phyloP scores from a whole-genome alignment of 2,797 vertebrate species.

The Danio albolineatus region DNA sequence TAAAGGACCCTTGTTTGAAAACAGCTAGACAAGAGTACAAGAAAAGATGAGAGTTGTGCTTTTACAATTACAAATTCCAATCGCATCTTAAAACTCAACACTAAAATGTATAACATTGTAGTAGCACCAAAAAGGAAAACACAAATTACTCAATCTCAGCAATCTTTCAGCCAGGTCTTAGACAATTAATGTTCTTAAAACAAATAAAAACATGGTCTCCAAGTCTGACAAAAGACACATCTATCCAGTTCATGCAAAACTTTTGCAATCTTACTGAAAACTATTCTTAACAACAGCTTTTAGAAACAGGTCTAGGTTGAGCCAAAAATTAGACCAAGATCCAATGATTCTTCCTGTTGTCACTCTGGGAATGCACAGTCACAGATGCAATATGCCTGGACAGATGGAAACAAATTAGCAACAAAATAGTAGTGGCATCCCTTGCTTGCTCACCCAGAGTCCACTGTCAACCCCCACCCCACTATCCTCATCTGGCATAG shows the following conservation, averaged over 20 bases:
- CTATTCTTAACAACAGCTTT: not conserved
- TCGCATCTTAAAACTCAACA: not conserved
- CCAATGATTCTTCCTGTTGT: constrained; percentile 10
- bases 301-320: not conserved
- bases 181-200: not conserved
- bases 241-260: not conserved
- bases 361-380: constrained; percentile 42
- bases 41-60: not conserved
- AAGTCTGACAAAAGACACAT: not conserved
- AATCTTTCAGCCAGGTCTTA: not conserved
- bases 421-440: constrained; percentile 77
- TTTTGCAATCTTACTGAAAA: not conserved
- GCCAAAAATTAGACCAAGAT: constrained; percentile 12
- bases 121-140: not conserved
- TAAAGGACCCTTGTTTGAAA: not conserved
- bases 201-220: no score
- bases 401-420: constrained; percentile 79
- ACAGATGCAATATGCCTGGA: constrained; percentile 55
- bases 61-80: not conserved
- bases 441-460: constrained; percentile 67
- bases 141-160: not conserved
- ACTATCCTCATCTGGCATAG: constrained; percentile 18
- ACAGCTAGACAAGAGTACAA: not conserved
- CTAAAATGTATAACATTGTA: no score
- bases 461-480: constrained; percentile 62